Evolutionary conservation across 2,888 invertebrate genomes (phyloP).

Genomic region (Mamestra brassicae): DNA sequence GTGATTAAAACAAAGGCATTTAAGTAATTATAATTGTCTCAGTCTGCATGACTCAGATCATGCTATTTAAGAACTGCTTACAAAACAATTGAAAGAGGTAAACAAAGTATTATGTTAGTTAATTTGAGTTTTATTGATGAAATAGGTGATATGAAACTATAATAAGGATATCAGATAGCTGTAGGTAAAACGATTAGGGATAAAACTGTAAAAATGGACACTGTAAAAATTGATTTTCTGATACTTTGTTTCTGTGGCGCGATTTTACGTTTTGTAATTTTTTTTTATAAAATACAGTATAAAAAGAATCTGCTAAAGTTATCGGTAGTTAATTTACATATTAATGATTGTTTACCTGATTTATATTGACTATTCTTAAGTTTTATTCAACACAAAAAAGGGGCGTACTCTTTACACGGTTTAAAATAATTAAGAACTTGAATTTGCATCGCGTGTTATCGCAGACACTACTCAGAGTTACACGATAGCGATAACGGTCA

Average conservation of each 20-base stretch:
- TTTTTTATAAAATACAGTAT: background rate
- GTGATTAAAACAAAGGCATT: constrained; percentile 29
- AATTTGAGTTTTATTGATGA: background rate
- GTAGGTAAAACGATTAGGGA: background rate
- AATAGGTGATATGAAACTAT: background rate
- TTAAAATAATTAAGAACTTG: constrained; percentile 5
- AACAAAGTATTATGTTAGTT: background rate
- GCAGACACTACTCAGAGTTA: constrained; percentile 10
- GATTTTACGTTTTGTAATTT: background rate
- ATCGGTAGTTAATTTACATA: constrained; percentile 2
- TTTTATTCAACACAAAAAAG: constrained; percentile 21
- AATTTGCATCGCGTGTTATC: constrained; percentile 36
- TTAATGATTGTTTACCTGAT: constrained; percentile 48
- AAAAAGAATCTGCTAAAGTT: background rate
- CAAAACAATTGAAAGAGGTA: background rate
- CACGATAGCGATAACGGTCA: constrained; percentile 38
- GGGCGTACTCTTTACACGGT: constrained; percentile 46
- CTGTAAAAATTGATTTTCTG: background rate
- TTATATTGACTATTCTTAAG: background rate
- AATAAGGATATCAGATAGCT: background rate
- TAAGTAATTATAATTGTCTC: constrained; percentile 23
- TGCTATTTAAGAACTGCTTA: background rate
- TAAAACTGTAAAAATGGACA: background rate
- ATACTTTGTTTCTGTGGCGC: background rate
- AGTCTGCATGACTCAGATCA: constrained; percentile 23